Evolutionary conservation across 2,888 invertebrate genomes (phyloP), one percentile per base, ranked within the genome.

Genomic region (Chironomus tentans): DNA sequence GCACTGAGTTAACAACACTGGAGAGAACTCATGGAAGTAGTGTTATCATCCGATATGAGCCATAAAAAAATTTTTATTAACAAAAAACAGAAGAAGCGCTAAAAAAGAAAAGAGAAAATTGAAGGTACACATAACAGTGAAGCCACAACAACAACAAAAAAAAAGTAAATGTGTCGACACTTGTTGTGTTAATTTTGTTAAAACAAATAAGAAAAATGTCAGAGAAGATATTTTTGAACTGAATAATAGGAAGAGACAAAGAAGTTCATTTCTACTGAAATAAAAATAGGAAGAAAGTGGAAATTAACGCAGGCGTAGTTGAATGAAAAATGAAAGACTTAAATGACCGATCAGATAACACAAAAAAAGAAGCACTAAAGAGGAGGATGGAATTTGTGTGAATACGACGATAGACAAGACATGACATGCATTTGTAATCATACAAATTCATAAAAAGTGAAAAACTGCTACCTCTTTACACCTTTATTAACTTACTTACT

Each of bases 351-450:
- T 50, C 24, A 61, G 70, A 70, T 18, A 70, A 18, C 10, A 70
- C n/a, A 47, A 56, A 24, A 28, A 21, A 47, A 70, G 38, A 21
- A 38, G 38, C 38, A 38, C 38, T 38, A 38, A 38, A 38, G 38
- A 38, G 10, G 70, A 15, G 28, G 21, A 48, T 48, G 48, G 61
- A 72, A 72, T 62, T 72, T 72, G 72, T 72, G n/a, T 24, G 72
- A 72, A 28, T 72, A 72, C 61, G 72, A 72, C 38, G 10, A 38
- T 38, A 10, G 38, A 4, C 28, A 50, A 50, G 15, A n/a, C 48
- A 48, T 47, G 48, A 48, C 13, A n/a, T 7, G n/a, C 18, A 70
- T 72, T 72, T 72, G 72, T 72, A 72, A 50, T 72, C 72, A 28
- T 50, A 62, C 72, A 72, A 72, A 62, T 72, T 62, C 50, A 38